phyloP scores from a whole-genome alignment of 2,888 invertebrate genomes.

The Tipula confusa region DNA sequence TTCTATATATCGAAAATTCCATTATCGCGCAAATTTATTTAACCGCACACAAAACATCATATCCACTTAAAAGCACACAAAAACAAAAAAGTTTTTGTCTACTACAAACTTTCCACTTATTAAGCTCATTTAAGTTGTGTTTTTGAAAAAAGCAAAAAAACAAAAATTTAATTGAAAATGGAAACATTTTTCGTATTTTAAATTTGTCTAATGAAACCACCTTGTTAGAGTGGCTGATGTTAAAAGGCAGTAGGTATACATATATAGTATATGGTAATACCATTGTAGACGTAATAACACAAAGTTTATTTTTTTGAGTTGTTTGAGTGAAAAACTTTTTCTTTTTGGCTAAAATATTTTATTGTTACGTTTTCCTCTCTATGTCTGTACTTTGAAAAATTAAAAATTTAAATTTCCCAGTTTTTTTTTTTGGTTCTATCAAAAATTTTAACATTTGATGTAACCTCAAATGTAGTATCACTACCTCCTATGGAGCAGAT shows the following conservation, averaged over 20 bases:
- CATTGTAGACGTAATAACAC: neutral
- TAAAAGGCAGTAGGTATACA: neutral
- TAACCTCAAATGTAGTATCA: neutral
- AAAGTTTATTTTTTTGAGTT: neutral
- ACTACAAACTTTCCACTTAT: neutral
- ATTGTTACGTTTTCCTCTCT: neutral
- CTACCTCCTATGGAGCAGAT: neutral
- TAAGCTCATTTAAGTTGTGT: neutral
- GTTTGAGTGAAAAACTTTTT: neutral
- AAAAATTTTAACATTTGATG: neutral
- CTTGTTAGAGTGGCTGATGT: neutral
- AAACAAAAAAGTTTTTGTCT: neutral
- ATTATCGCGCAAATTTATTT: slow-evolving; percentile 14
- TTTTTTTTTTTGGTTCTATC: neutral
- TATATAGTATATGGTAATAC: neutral
- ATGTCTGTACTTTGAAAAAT: neutral
- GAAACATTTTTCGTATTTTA: neutral
- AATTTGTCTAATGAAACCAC: neutral
- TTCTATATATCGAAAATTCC: neutral
- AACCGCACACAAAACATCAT: neutral
- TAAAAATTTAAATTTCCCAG: neutral
- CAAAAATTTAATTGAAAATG: too few relatives aligned
- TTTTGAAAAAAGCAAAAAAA: neutral
- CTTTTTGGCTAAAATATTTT: neutral
- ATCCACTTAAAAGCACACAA: too few relatives aligned